These are phyloP conservation scores for Merops nubicus DNA, from an alignment of 2,113 vertebrate species.

Conservation along the genomic window DNA sequence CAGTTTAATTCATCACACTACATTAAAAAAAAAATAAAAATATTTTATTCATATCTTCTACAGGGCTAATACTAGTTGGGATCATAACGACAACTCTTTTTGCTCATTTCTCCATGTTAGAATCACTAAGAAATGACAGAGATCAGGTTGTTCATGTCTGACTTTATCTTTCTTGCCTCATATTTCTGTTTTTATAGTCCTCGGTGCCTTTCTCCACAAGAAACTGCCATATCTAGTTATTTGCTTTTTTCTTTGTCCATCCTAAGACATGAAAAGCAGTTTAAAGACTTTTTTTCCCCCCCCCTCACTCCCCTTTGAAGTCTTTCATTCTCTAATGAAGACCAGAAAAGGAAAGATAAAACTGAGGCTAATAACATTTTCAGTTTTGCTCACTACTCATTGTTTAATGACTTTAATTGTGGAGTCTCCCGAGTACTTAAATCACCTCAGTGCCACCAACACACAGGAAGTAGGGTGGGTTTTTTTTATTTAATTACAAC, in stretches of 20 bases:
- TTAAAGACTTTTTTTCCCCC: neutral
- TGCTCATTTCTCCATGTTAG: neutral
- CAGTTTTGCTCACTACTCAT: slow-evolving; percentile 42
- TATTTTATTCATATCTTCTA: neutral
- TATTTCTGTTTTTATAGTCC: slow-evolving; percentile 21
- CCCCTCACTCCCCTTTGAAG: slow-evolving; percentile 17
- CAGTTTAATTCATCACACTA: neutral
- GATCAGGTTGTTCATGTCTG: neutral
- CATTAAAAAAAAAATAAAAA: neutral
- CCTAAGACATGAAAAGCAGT: slow-evolving; percentile 36
- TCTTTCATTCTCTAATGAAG: slow-evolving; percentile 51
- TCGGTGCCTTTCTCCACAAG: neutral
- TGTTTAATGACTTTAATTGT: slow-evolving; percentile 59
- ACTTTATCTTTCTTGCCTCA: neutral
- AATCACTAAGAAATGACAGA: slow-evolving; percentile 4
- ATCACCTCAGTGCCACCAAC: slow-evolving; percentile 63
- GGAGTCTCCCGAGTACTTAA: slow-evolving; percentile 36
- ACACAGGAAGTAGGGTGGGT: slow-evolving; percentile 49
- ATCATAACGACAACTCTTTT: neutral
- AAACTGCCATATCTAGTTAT: slow-evolving; percentile 27
- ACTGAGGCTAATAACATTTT: slow-evolving; percentile 56
- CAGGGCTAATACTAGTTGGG: neutral
- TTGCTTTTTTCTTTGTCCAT: slow-evolving; percentile 21
- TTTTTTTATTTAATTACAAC: slow-evolving; percentile 51
- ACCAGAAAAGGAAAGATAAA: slow-evolving; percentile 54